These are phyloP conservation scores for Drosophila seguyi DNA, from an alignment of 1,140 invertebrate species.

Conservation along the genomic window DNA sequence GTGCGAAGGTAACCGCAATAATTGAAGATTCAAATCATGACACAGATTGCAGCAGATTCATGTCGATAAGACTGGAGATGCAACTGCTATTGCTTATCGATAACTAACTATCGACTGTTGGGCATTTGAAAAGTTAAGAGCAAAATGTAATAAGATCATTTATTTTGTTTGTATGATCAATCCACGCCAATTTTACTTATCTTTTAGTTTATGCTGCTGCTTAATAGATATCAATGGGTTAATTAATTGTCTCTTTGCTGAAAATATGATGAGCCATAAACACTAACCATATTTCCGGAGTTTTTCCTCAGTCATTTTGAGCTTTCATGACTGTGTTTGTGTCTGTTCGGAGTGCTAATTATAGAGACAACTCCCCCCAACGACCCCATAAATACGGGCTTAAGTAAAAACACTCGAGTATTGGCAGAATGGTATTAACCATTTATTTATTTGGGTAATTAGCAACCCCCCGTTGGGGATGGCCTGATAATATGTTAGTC, in stretches of 20 bases:
- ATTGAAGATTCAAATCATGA: slow-evolving; percentile 34
- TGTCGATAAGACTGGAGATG: slow-evolving; percentile 6
- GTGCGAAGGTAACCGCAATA: slow-evolving; percentile 29
- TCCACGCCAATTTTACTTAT: slow-evolving; percentile 1
- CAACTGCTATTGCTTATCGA: slow-evolving; percentile 2
- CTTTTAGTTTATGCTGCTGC: not conserved
- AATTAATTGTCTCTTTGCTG: slow-evolving; percentile 14
- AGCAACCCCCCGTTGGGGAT: slow-evolving; percentile 13
- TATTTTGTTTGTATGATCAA: slow-evolving; percentile 8
- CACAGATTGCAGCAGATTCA: slow-evolving; percentile 22
- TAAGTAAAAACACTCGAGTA: slow-evolving; percentile 37
- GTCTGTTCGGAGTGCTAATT: slow-evolving; percentile 28
- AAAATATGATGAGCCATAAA: slow-evolving; percentile 23
- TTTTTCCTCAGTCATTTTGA: slow-evolving; percentile 3
- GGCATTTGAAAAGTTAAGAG: not conserved
- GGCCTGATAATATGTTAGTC: slow-evolving; percentile 9
- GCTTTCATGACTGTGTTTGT: not conserved
- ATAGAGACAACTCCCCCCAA: slow-evolving; percentile 18
- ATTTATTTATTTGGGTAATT: slow-evolving; percentile 39
- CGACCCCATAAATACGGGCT: slow-evolving; percentile 10
- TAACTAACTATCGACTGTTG: not conserved
- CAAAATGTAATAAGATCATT: not conserved
- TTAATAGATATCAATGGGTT: slow-evolving; percentile 30
- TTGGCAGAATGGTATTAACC: slow-evolving; percentile 27
- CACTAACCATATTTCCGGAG: slow-evolving; percentile 3